Base-by-base conservation (phyloP, 2,797 vertebrate species). In the Chlorospingus semifuscus region DNA sequence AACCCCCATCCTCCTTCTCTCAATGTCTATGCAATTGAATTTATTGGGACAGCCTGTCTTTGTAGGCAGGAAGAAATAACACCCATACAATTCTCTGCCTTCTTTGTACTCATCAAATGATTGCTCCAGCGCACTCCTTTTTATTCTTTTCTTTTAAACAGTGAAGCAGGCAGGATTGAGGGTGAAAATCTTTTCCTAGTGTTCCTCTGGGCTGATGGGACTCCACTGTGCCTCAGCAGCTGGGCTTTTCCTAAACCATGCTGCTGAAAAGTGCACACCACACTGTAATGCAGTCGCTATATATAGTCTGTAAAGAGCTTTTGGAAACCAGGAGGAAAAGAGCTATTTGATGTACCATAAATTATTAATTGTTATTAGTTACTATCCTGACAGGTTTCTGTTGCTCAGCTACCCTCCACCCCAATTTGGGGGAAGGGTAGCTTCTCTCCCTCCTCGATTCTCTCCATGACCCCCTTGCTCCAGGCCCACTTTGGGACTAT, bases 331-430 rank as follows among this genome's bases (percentile, higher is more conserved):
- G 87, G 83, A 97, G 66, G 85, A 94, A 94, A 96, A 95, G 56
- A 96, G 94, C 85, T 94, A 95, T 94, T 84, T 96, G 91, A 94
- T 94, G 85, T 90, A 84, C 77, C 88, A 93, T 97, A 96, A 96
- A 97, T 96, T 96, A 97, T 97, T 96, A 95, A 93, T 93, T 94
- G 74, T 94, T 97, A 96, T 95, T 95, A 94, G 87, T 93, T 91
- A 90, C 68, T 88, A 60, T 82, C 91, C 72, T 94, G 91, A 95
- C 95, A 93, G 72, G 66, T 93, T 96, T 94, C 89, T 93, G 59
- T 79, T 91, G 44, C 74, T 92, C 63, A 88, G 66, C 41, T 94
- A 26, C 60, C 30, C 20, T 86, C 53, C 20, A 66, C 20, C 32
- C 30, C 37, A 79, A 0, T 81, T 76, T 90, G 49, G n/a, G 59